Base-by-base conservation (phyloP, 2,113 vertebrate genomes). In the Grammomys surdaster region DNA sequence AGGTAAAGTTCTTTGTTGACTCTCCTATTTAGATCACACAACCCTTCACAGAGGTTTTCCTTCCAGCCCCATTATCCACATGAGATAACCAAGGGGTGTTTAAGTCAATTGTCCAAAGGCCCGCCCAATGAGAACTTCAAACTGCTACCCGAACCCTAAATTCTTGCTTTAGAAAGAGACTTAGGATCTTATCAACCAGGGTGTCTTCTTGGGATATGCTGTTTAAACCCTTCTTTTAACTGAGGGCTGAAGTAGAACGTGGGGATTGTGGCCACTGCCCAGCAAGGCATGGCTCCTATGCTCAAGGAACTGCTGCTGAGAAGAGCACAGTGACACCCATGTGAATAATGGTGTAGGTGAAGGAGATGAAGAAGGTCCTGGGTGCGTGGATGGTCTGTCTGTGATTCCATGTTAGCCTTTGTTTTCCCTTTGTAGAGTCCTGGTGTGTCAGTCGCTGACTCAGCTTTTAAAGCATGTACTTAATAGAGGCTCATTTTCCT, bases 401-500 rank as follows among this genome's bases (percentile, higher is more conserved):
- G 6, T 86, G 82, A 70, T 43, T 58, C 87, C 48, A 46, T 81
- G 82, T 77, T 82, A 75, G 46, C 46, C 77, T 70, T 85, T 89
- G 48, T 91, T 94, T 93, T 85, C 43, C 46, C 92, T 88, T 43
- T 80, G 72, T 77, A 73, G 70, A 78, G 31, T 73, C 26, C 88
- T 78, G 51, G 76, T 76, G 65, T 93, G 67, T 87, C 69, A 95
- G 40, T 36, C 85, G 78, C 12, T 89, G 36, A 73, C 51, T 95
- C 6, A 94, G 43, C 91, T 93, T 93, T 92, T 96, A 28, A 92
- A 95, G 78, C 12, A 80, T 84, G 43, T 84, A 4, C 43, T 24
- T n/a, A 80, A 88, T 95, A 84, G 89, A 89, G 80, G 31, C 78
- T 36, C 65, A 67, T 96, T 73, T 96, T 89, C 22, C 1, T 40